Evolutionary conservation across 2,113 vertebrate genomes (phyloP).

Genomic region (Orcinus orca): DNA sequence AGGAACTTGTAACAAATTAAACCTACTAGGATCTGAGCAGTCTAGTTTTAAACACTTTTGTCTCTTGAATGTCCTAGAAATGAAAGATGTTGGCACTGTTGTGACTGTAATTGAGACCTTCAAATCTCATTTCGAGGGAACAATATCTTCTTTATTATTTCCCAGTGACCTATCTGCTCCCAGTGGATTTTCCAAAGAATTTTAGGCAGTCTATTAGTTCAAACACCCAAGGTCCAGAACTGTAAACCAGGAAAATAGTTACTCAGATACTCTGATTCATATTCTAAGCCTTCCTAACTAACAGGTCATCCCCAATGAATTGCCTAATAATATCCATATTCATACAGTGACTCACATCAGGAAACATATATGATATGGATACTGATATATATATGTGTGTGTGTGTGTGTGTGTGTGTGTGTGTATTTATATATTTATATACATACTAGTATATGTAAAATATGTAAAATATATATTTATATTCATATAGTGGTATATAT

Average conservation of each 20-base stretch:
- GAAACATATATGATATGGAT: background rate
- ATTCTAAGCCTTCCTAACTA: background rate
- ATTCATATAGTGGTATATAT: no score
- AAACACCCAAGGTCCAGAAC: background rate
- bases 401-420: background rate
- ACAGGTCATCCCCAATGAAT: background rate
- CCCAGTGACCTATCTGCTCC: background rate
- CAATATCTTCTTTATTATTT: background rate
- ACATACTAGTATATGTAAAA: background rate
- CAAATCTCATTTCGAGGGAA: background rate
- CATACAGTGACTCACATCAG: background rate
- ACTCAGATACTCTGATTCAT: background rate
- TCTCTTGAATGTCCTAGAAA: background rate
- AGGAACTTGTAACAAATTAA: background rate
- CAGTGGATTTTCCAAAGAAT: background rate
- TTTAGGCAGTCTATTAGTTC: background rate
- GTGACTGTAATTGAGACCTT: background rate
- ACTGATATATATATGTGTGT: background rate
- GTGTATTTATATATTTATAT: background rate
- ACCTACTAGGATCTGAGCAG: background rate
- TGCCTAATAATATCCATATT: background rate
- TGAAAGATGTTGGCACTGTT: background rate
- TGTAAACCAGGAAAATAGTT: background rate
- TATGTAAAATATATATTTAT: background rate
- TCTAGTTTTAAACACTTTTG: background rate